Evolutionary conservation across 2,888 invertebrate genomes (phyloP).

Genomic region (Machimus atricapillus): DNA sequence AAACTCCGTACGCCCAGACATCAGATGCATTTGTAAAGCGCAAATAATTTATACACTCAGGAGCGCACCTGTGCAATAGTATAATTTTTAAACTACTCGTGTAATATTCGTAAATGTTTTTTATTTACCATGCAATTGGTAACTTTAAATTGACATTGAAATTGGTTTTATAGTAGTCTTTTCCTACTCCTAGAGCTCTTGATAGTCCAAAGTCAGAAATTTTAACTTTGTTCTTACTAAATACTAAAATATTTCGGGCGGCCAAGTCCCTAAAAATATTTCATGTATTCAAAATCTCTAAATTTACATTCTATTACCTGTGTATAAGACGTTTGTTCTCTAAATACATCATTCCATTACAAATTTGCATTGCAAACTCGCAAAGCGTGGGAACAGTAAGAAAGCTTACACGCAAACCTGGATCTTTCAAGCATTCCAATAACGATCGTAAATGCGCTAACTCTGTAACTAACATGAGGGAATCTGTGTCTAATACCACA

Average conservation of each 20-base stretch:
- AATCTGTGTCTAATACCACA: slow-evolving; percentile 91
- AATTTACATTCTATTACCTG: slow-evolving; percentile 64
- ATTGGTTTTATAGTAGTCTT: slow-evolving; percentile 98
- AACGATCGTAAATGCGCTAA: slow-evolving; percentile 93
- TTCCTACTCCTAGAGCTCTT: slow-evolving; percentile 93
- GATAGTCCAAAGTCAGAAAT: slow-evolving; percentile 98
- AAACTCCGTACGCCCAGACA: slow-evolving; percentile 97
- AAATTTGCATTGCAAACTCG: slow-evolving; percentile 94
- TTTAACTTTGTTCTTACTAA: slow-evolving; percentile 95
- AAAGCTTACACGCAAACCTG: slow-evolving; percentile 87
- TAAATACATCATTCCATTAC: slow-evolving; percentile 97
- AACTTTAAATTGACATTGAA: slow-evolving; percentile 96
- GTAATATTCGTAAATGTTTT: background rate
- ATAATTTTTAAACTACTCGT: background rate
- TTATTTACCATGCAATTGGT: slow-evolving; percentile 91
- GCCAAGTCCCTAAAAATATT: slow-evolving; percentile 81
- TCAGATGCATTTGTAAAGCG: slow-evolving; percentile 97
- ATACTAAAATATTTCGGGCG: slow-evolving; percentile 96
- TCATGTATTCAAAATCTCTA: background rate
- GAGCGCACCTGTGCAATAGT: slow-evolving; percentile 80
- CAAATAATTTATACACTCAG: slow-evolving; percentile 95
- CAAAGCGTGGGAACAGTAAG: slow-evolving; percentile 88
- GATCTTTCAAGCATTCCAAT: slow-evolving; percentile 94
- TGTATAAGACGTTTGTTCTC: slow-evolving; percentile 96
- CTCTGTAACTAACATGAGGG: slow-evolving; percentile 86